Percentiles rank a stretch among this genome's conserved stretches.
phyloP scores from a whole-genome alignment of 2,113 vertebrate species.

The Phoxinus phoxinus region DNA sequence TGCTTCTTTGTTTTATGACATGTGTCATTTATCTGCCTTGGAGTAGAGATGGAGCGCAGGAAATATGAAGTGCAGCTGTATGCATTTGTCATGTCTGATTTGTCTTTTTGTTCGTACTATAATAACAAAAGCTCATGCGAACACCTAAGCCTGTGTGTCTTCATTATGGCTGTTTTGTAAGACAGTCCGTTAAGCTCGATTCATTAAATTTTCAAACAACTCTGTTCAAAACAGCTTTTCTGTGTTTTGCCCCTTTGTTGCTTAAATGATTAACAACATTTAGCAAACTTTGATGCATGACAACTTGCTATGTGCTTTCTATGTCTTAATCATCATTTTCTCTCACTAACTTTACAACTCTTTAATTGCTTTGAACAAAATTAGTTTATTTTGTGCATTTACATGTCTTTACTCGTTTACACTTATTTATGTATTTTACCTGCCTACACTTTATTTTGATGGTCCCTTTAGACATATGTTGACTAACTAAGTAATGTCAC shows the following conservation, averaged over 20 bases:
- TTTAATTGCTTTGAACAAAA: background rate
- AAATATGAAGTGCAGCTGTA: background rate
- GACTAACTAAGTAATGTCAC: no score
- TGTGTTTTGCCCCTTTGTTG: slow-evolving; percentile 31
- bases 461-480: no score
- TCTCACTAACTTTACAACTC: background rate
- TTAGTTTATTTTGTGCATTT: background rate
- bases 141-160: background rate
- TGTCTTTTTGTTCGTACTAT: slow-evolving; percentile 12
- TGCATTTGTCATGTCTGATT: background rate
- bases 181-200: background rate
- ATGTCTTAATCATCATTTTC: background rate
- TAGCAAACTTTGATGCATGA: background rate
- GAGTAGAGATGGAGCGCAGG: no score
- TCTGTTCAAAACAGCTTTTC: slow-evolving; percentile 7
- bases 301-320: background rate
- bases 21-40: background rate
- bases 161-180: background rate
- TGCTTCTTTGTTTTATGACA: background rate
- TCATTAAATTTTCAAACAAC: slow-evolving; percentile 32
- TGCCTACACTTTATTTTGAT: no score
- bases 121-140: background rate
- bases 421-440: background rate
- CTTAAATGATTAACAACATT: slow-evolving; percentile 24
- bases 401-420: background rate